A percentile compares a stretch with the other conserved stretches of the same genome.
Evolutionary conservation across 1,140 invertebrate species (phyloP).

Genomic region (Lepidurus couesii): DNA sequence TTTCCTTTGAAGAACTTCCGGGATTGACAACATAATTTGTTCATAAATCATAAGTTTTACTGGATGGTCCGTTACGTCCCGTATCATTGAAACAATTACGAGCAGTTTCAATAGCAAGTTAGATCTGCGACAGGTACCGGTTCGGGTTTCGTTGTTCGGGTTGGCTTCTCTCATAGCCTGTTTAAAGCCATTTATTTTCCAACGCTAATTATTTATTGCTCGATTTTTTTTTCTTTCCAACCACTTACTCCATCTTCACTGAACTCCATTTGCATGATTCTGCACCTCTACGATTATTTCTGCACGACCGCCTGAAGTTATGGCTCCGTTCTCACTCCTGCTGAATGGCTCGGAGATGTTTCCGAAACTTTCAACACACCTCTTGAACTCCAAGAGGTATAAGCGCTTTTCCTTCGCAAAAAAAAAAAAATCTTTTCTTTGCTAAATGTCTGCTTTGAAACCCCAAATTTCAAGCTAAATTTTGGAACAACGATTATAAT

Average conservation of each 20-base stretch:
- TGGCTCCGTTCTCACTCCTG: conserved; percentile 12
- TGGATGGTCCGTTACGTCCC: conserved; percentile 52
- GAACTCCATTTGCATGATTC: not conserved
- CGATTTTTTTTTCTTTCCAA: not conserved
- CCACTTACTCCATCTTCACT: not conserved
- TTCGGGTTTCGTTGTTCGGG: not conserved
- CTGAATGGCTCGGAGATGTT: conserved; percentile 26
- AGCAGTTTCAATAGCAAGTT: conserved; percentile 63
- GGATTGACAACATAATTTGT: not conserved
- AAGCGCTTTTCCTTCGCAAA: not conserved
- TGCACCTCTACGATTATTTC: not conserved
- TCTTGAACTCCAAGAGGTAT: conserved; percentile 30
- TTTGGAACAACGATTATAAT: not conserved
- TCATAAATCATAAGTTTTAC: conserved; percentile 23
- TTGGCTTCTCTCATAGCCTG: not conserved
- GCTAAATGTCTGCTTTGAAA: too few relatives aligned
- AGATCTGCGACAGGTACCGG: conserved; percentile 66
- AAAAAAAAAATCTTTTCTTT: too few relatives aligned
- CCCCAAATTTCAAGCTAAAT: too few relatives aligned
- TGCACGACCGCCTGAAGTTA: conserved; percentile 1
- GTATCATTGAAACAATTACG: conserved; percentile 64
- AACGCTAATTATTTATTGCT: not conserved
- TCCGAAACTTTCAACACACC: conserved; percentile 22
- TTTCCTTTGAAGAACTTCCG: not conserved
- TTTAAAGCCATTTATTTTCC: not conserved